phyloP scores from a whole-genome alignment of 2,113 vertebrate genomes.

The Capricornis sumatraensis region DNA sequence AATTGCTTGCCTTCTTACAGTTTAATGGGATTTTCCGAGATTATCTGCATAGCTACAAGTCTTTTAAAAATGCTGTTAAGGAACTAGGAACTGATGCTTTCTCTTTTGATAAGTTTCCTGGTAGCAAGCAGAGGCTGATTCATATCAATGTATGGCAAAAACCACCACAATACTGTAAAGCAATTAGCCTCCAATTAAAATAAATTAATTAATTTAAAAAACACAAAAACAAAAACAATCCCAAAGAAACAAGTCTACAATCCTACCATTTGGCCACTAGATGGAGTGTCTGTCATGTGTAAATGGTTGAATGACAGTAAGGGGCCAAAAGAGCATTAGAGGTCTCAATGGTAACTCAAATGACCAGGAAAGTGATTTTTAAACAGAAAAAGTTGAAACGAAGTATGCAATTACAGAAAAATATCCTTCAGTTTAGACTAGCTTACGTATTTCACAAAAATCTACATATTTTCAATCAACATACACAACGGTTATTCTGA shows the following conservation, averaged over 20 bases:
- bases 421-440: not conserved
- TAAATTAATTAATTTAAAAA: not conserved
- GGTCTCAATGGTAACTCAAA: not conserved
- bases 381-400: not conserved
- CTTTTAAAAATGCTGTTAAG: not conserved
- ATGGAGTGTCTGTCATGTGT: not conserved
- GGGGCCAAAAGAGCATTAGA: not conserved
- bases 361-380: not conserved
- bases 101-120: not conserved
- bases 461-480: not conserved
- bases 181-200: not conserved
- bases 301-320: not conserved
- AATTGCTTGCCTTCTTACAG: not conserved
- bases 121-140: not conserved
- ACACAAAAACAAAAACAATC: not conserved
- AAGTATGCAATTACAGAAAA: not conserved
- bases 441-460: slow-evolving; percentile 15
- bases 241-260: not conserved
- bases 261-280: not conserved
- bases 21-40: not conserved
- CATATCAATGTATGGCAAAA: not conserved
- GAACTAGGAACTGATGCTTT: not conserved
- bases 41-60: not conserved
- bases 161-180: not conserved
- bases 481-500: not conserved